Conservation (phyloP, 2,113 vertebrate species). For the Porphyrio hochstetteri region DNA sequence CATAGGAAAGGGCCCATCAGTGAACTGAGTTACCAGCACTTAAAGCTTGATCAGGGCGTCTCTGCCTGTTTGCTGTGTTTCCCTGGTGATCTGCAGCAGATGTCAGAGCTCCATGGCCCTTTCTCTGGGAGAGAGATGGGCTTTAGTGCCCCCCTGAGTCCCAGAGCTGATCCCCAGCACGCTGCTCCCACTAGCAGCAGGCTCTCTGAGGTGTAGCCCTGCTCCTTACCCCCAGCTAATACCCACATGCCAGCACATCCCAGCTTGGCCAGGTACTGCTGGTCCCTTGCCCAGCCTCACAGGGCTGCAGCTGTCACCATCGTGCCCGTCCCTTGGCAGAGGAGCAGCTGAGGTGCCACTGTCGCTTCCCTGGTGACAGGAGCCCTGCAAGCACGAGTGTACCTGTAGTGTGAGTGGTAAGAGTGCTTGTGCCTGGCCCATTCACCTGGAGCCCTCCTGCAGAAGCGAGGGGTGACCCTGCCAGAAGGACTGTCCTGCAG, state of each 20-base stretch:
- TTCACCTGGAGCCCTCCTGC: not conserved
- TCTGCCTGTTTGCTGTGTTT: fast-evolving
- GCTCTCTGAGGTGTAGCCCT: not conserved
- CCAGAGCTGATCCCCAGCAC: not conserved
- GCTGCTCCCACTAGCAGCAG: not conserved
- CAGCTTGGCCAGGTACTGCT: not conserved
- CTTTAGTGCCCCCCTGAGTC: not conserved
- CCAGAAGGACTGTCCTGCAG: not conserved
- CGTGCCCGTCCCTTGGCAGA: not conserved
- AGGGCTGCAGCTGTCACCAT: not conserved
- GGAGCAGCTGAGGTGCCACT: not conserved
- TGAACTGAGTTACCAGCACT: fast-evolving
- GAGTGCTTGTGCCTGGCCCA: not conserved
- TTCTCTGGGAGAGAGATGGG: not conserved
- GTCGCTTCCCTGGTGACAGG: not conserved
- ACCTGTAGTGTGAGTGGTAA: not conserved
- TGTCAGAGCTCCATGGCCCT: not conserved
- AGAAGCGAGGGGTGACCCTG: not conserved
- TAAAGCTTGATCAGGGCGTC: fast-evolving
- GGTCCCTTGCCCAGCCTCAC: not conserved
- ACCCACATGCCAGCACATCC: not conserved
- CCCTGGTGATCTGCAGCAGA: not conserved
- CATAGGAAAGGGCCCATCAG: fast-evolving
- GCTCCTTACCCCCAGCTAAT: not conserved
- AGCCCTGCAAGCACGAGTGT: not conserved